phyloP scores from a whole-genome alignment of 2,113 vertebrate genomes.

The Lates calcarifer region DNA sequence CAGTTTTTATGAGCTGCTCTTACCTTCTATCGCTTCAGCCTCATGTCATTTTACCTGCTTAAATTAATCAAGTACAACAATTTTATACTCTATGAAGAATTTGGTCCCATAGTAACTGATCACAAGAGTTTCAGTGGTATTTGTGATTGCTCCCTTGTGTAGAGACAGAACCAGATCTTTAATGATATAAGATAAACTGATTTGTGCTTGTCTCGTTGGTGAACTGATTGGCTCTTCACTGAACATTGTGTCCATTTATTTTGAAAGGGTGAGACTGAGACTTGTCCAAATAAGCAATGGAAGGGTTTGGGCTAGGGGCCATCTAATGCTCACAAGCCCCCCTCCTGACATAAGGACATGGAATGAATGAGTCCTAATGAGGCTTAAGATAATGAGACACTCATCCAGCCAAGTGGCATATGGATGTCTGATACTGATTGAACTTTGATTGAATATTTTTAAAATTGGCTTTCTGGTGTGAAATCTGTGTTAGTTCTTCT shows the following conservation, averaged over 20 bases:
- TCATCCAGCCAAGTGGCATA: slow-evolving; percentile 53
- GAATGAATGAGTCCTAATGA: slow-evolving; percentile 65
- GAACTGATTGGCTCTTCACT: slow-evolving; percentile 43
- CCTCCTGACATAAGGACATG: slow-evolving; percentile 44
- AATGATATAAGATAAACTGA: background rate
- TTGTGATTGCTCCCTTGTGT: slow-evolving; percentile 19
- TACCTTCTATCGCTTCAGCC: background rate
- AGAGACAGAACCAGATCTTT: background rate
- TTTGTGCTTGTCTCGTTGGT: slow-evolving; percentile 5
- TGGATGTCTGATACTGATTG: slow-evolving; percentile 37
- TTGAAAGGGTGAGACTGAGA: slow-evolving; percentile 31
- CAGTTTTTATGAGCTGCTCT: background rate
- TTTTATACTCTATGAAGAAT: background rate
- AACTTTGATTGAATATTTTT: slow-evolving; percentile 11
- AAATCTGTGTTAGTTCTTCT: slow-evolving; percentile 16
- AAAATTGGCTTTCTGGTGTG: slow-evolving; percentile 16
- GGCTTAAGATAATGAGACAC: slow-evolving; percentile 48
- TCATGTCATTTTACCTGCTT: background rate
- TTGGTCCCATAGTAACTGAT: background rate
- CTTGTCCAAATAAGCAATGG: slow-evolving; percentile 33
- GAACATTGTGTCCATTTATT: slow-evolving; percentile 36
- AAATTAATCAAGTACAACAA: background rate
- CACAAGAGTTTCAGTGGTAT: slow-evolving; percentile 8
- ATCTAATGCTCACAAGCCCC: slow-evolving; percentile 36
- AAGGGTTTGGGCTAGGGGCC: slow-evolving; percentile 38